Conservation (phyloP, 1,140 invertebrate genomes). For the Ostrea edulis region DNA sequence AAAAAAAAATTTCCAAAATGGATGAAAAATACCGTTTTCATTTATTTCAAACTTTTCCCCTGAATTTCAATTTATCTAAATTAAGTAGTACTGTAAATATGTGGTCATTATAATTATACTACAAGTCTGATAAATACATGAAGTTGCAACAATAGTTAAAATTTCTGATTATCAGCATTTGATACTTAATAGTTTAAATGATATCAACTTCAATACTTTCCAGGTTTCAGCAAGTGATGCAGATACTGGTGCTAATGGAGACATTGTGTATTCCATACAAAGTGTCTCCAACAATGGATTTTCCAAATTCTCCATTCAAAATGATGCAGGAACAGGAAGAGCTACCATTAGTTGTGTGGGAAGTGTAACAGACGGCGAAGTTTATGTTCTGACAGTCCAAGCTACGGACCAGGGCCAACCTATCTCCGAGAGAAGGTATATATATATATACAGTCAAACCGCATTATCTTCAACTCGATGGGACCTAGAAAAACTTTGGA, state of each 20-base stretch:
- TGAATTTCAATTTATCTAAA: too few species aligned
- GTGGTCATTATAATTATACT: too few species aligned
- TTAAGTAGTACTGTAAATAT: too few species aligned
- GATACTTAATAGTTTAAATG: not conserved
- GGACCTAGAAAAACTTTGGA: too few species aligned
- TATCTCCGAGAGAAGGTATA: conserved; percentile 34
- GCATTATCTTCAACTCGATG: too few species aligned
- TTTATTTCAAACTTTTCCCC: too few species aligned
- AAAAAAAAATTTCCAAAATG: too few species aligned
- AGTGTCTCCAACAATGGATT: conserved; percentile 58
- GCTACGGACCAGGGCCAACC: conserved; percentile 58
- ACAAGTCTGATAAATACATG: too few species aligned
- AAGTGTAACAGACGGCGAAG: conserved; percentile 52
- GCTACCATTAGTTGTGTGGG: conserved; percentile 54
- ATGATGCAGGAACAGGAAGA: conserved; percentile 34
- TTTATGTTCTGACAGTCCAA: conserved; percentile 59
- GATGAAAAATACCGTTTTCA: too few species aligned
- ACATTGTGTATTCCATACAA: conserved; percentile 60
- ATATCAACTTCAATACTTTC: not conserved
- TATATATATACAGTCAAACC: too few species aligned
- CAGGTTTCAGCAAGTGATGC: conserved; percentile 67
- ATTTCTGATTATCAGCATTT: too few species aligned
- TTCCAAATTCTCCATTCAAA: conserved; percentile 53
- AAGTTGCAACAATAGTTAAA: too few species aligned
- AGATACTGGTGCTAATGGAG: conserved; percentile 59